These are phyloP conservation scores for Heteractis magnifica DNA, from an alignment of 92 coral and sea anemone genomes.

Conservation along the genomic window DNA sequence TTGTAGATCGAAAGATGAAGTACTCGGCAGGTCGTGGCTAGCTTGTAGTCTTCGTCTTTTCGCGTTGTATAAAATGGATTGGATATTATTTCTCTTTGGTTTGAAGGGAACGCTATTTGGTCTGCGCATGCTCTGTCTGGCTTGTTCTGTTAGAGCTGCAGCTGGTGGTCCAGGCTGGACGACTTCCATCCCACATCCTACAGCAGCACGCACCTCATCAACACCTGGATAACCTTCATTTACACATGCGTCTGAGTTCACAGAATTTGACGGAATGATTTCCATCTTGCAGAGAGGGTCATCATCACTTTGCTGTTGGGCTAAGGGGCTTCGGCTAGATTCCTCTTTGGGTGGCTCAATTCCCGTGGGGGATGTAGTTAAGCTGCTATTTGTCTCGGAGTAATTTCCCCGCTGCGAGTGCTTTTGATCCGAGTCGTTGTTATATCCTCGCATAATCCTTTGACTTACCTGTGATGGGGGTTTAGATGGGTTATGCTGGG, in stretches of 20 bases:
- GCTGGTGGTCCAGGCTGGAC: slow-evolving; percentile 43
- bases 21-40: slow-evolving; percentile 20
- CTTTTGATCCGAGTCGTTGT: neutral
- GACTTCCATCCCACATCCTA: slow-evolving; percentile 39
- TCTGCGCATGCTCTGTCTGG: slow-evolving; percentile 25
- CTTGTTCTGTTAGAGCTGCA: slow-evolving; percentile 17
- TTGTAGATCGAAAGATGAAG: slow-evolving; percentile 45
- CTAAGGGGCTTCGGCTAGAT: neutral
- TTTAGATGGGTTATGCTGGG: slow-evolving; percentile 33
- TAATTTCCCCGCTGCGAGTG: neutral
- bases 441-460: slow-evolving; percentile 44
- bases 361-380: slow-evolving; percentile 15
- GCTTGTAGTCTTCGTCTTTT: slow-evolving; percentile 40
- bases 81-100: slow-evolving; percentile 41
- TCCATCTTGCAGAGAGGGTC: slow-evolving; percentile 2
- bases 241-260: neutral
- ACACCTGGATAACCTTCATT: slow-evolving; percentile 15
- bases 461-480: slow-evolving; percentile 56
- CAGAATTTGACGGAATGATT: neutral
- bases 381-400: neutral
- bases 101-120: slow-evolving; percentile 26
- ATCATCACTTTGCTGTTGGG: slow-evolving; percentile 6
- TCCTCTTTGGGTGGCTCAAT: slow-evolving; percentile 7
- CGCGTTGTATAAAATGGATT: slow-evolving; percentile 42
- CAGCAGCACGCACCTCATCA: slow-evolving; percentile 34